These are phyloP conservation scores for Cheilosia variabilis DNA, from an alignment of 2,888 invertebrate species.

Conservation along the genomic window DNA sequence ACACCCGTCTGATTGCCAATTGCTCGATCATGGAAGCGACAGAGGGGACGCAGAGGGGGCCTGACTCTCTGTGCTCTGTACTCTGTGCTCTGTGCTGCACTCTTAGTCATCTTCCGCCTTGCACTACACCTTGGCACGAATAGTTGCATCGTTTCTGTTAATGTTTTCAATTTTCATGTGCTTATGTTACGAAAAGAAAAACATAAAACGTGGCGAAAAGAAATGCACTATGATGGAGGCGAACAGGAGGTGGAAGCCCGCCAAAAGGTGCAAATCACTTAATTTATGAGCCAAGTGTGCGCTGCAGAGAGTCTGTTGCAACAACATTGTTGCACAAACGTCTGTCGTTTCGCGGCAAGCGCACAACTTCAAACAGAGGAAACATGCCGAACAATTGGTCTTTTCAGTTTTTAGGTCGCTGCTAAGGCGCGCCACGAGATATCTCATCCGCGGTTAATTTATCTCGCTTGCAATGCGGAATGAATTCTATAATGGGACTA, in stretches of 20 bases:
- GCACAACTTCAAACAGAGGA: conserved; percentile 28
- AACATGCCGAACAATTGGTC: conserved; percentile 32
- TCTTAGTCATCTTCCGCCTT: conserved; percentile 29
- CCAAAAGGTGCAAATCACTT: conserved; percentile 74
- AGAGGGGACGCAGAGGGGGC: neutral
- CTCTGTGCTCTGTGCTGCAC: conserved; percentile 2
- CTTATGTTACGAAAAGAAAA: neutral
- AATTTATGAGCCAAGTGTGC: conserved; percentile 63
- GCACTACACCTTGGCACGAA: conserved; percentile 42
- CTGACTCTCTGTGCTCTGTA: neutral
- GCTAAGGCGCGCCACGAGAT: conserved; percentile 26
- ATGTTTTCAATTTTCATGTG: conserved; percentile 65
- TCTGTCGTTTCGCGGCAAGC: conserved; percentile 1
- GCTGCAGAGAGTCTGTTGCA: conserved; percentile 44
- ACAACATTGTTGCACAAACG: conserved; percentile 70
- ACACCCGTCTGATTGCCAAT: conserved; percentile 48
- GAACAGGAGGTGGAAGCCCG: conserved; percentile 49
- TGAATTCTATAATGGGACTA: conserved; percentile 52
- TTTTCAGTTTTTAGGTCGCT: conserved; percentile 12
- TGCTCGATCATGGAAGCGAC: conserved; percentile 52
- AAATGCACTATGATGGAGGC: neutral
- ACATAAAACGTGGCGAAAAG: conserved; percentile 17
- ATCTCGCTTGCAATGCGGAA: conserved; percentile 48
- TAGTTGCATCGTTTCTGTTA: conserved; percentile 40
- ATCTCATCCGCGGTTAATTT: conserved; percentile 63